Conservation (phyloP, 2,888 invertebrate species). For the Sphinx pinastri region DNA sequence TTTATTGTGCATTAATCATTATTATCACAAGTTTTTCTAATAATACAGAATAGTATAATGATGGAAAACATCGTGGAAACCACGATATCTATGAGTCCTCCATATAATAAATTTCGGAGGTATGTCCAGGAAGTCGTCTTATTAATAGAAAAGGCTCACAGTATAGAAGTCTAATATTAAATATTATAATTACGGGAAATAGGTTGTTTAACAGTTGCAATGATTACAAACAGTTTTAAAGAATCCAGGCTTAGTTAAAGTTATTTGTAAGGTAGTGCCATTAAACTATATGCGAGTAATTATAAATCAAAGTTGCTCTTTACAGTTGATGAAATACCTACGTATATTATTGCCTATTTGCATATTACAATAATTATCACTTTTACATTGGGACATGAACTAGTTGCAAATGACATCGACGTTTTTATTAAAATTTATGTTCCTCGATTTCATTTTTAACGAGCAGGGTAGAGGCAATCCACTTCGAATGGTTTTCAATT, state of each 20-base stretch:
- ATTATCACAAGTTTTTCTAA: too few relatives aligned
- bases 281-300: constrained; percentile 15
- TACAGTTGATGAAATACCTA: constrained; percentile 19
- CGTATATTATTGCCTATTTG: constrained; percentile 12
- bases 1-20: too few relatives aligned
- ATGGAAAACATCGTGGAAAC: too few relatives aligned
- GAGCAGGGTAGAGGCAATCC: neutral
- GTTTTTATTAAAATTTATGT: constrained; percentile 2
- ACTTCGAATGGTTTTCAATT: constrained; percentile 20
- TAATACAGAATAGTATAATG: too few relatives aligned
- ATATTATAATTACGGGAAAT: too few relatives aligned
- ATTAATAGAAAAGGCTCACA: too few relatives aligned
- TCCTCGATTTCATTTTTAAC: constrained; percentile 10
- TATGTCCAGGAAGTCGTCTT: too few relatives aligned
- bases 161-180: too few relatives aligned
- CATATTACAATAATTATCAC: constrained; percentile 16
- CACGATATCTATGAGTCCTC: too few relatives aligned
- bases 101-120: too few relatives aligned
- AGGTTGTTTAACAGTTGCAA: too few relatives aligned
- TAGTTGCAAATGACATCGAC: neutral
- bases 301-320: constrained; percentile 16
- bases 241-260: neutral
- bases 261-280: neutral
- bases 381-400: constrained; percentile 17
- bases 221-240: too few relatives aligned